Conservation (phyloP, 2,797 vertebrate genomes). For the Chiroxiphia lanceolata region DNA sequence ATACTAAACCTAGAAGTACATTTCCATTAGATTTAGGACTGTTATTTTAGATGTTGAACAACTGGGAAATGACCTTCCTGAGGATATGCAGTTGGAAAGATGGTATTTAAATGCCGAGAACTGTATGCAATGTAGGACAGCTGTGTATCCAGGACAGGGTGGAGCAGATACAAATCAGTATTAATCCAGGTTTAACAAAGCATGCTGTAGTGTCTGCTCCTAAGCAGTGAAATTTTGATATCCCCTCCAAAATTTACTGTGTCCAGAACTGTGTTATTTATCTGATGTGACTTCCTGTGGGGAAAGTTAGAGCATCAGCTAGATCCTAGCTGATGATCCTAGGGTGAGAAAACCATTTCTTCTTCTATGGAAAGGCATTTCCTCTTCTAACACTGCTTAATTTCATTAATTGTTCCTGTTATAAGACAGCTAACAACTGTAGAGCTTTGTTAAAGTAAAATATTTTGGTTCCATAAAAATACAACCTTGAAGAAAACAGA, state of each 20-base stretch:
- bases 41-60: neutral
- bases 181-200: neutral
- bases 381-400: neutral
- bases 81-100: neutral
- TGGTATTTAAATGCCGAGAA: neutral
- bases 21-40: neutral
- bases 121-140: neutral
- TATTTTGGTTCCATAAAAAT: neutral
- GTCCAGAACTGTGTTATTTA: neutral
- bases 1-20: neutral
- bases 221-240: neutral
- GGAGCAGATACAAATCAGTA: neutral
- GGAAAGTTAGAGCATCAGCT: neutral
- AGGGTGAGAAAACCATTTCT: neutral
- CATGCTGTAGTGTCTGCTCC: neutral
- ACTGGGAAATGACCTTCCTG: neutral
- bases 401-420: neutral
- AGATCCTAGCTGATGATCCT: neutral
- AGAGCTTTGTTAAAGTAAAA: neutral
- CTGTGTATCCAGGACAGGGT: neutral
- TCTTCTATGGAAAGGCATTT: neutral
- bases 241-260: neutral
- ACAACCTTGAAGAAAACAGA: neutral
- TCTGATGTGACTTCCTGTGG: neutral
- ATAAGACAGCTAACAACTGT: neutral